Evolutionary conservation across 2,888 invertebrate genomes (phyloP), one percentile per base, ranked within the genome.

Genomic region (Choristoneura rosaceana): DNA sequence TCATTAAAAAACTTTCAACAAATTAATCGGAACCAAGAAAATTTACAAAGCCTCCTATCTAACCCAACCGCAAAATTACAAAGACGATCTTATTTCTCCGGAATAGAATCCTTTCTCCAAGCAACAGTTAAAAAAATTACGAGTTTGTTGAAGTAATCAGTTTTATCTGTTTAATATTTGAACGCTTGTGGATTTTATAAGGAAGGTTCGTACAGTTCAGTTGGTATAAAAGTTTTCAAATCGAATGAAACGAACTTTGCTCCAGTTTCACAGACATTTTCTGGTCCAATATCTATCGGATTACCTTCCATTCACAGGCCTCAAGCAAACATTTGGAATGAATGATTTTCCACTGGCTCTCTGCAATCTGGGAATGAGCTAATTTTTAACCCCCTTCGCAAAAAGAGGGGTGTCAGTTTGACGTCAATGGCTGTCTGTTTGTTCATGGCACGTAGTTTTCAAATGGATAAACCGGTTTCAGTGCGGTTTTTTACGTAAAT

Each of bases 181-280:
- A 64, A 64, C 50, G 34, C 34, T 45, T 62, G 34, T 10, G 50
- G 64, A 64, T 50, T 50, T 34, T 1, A 15, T n/a, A 15, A 10
- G 7, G 47, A 34, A 47, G 25, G 43, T 25, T 64, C 15, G 10
- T n/a, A 25, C n/a, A 33, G 45, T 34, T 50, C 47, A 62, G 45
- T 62, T 17, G 62, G 25, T 25, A 45, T 45, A 64, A 50, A 64
- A 64, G 47, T 64, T 64, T 64, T 50, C 34, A 15, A 50, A 50
- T 64, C 33, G 47, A 34, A 63, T 50, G 50, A 50, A 64, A 34
- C 15, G 50, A 14, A 64, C 34, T 50, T 64, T 50, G 10, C 10
- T 34, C 7, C 34, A 47, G 47, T 64, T 64, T 64, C 15, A 64
- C 12, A 15, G 34, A 33, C 47, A 61, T 15, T 59, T 59, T 17